Evolutionary conservation across 2,797 vertebrate species (phyloP), one percentile per base, ranked within the genome.

Genomic region (Pogoniulus pusillus): DNA sequence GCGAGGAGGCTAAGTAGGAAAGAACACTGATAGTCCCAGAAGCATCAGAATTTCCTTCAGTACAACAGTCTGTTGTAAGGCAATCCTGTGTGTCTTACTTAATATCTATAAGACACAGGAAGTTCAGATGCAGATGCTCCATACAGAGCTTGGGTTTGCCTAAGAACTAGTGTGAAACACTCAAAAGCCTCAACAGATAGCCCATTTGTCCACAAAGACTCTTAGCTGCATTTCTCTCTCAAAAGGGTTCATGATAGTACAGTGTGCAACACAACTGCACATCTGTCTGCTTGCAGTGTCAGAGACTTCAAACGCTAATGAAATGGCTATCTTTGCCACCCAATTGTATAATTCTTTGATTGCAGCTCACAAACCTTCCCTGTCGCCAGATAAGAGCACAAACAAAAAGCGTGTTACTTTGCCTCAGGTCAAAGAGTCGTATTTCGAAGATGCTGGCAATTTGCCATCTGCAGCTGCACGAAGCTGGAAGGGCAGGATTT

Each of bases 401-500:
- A 78, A 85, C 69, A 74, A 27, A 91, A 89, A 90, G 24, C 62
- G 27, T 69, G 73, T 35, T 62, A 62, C 65, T 85, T 58, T 43
- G 82, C 65, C 34, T 87, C 75, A 63, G 65, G 93, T 93, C 86
- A 69, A 77, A 93, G 78, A 82, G 84, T 77, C 63, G 2, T 43
- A 85, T 89, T 93, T 90, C 69, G 90, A 93, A 90, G 90, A 93
- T 32, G 54, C 43, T 95, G 95, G 95, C 95, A 82, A 81, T 54
- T 69, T 87, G 93, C 94, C 93, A 93, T 58, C 65, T 77, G 89
- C 95, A 96, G 93, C 95, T 96, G 95, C 82, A 71, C 75, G 75
- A 90, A 94, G 90, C 84, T 95, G 82, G 95, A 96, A 93, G 63
- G 73, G 79, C 92, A 95, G 94, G 94, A 96, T 96, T 93, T 95